Evolutionary conservation across 1,140 invertebrate species (phyloP), one percentile per base, ranked within the genome.

Genomic region (Meloidogyne hapla): DNA sequence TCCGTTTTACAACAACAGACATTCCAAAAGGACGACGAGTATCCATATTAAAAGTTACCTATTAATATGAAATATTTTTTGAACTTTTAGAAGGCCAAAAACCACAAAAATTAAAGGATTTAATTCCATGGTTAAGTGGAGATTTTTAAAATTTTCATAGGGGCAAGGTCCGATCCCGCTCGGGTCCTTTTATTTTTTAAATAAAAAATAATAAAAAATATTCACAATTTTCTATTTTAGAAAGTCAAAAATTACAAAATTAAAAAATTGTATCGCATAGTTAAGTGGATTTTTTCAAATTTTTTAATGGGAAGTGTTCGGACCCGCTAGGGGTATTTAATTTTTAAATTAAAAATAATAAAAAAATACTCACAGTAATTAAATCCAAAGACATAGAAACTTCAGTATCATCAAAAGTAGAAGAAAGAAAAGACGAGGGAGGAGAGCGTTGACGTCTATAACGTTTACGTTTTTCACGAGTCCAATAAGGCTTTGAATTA

Each of bases 21-120:
- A 78, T 78, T 23, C 77, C 77, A 63, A 78, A 80, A n/a, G 76
- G 76, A 9, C 42, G 76, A 28, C 63, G 75, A 79, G 63, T 40
- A 23, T 78, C 77, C 65, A 78, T 18, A 38, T 80, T 69, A 65
- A 78, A 80, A 4, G 77, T 72, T 8, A 73, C 71, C 71, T 73
- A n/a, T 56, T 48, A 28, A 33, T 33, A 0, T 33, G 9, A 33
- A 33, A 33, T n/a, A n/a, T n/a, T n/a, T n/a, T n/a, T n/a, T n/a
- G n/a, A n/a, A n/a, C n/a, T n/a, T n/a, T n/a, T n/a, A n/a, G n/a
- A n/a, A n/a, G n/a, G n/a, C n/a, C n/a, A n/a, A n/a, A n/a, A n/a
- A n/a, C n/a, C n/a, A n/a, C n/a, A n/a, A n/a, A n/a, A n/a, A n/a
- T n/a, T n/a, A n/a, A n/a, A n/a, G n/a, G n/a, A n/a, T n/a, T 33